A percentile compares a stretch with the other conserved stretches of the same genome.
Conservation (phyloP, 2,113 vertebrate genomes). For the Ptyas mucosa region DNA sequence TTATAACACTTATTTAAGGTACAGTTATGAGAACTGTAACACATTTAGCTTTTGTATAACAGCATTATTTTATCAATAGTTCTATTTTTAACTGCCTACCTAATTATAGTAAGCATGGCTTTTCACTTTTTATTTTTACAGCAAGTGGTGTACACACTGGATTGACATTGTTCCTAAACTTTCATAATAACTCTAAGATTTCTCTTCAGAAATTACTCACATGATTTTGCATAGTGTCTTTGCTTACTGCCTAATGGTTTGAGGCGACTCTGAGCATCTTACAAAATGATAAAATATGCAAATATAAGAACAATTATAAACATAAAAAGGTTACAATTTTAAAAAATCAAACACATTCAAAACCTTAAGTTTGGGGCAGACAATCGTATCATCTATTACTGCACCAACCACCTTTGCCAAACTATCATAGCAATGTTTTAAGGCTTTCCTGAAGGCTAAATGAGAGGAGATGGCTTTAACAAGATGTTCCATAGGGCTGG, state of each 20-base stretch:
- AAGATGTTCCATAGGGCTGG: background rate
- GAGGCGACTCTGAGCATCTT: background rate
- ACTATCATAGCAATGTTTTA: background rate
- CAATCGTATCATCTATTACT: background rate
- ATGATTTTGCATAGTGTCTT: background rate
- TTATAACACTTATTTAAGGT: background rate
- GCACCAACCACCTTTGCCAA: background rate
- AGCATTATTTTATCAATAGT: background rate
- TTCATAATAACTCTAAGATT: background rate
- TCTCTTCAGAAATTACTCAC: background rate
- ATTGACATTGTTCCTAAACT: background rate
- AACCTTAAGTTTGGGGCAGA: background rate
- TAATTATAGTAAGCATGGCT: background rate
- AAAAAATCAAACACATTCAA: background rate
- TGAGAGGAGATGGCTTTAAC: background rate
- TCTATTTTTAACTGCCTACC: background rate
- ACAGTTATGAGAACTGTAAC: background rate
- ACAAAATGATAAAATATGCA: background rate
- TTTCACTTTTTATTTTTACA: background rate
- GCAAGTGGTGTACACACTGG: background rate
- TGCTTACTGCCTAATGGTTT: background rate
- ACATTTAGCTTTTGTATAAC: background rate
- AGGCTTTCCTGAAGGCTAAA: background rate
- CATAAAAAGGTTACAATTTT: background rate
- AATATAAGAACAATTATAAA: background rate